phyloP scores from a whole-genome alignment of 2,797 vertebrate species.

The Petrocephalus sullivani region DNA sequence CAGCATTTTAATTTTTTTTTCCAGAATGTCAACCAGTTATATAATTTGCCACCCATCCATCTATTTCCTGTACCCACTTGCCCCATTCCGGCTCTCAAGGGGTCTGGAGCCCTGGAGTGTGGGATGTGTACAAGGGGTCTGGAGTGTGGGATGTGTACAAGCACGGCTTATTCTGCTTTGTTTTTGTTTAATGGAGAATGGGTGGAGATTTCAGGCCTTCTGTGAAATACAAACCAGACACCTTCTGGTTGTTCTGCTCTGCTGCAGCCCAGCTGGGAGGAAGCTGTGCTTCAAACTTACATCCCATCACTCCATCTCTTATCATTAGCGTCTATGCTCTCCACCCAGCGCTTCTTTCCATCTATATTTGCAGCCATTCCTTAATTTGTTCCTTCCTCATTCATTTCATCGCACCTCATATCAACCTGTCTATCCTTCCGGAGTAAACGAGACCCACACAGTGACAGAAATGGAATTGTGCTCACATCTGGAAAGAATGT shows the following conservation, averaged over 20 bases:
- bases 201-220: slow-evolving; percentile 9
- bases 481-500: slow-evolving; percentile 11
- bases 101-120: neutral
- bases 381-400: neutral
- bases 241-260: slow-evolving; percentile 21
- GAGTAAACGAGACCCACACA: neutral
- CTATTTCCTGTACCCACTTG: neutral
- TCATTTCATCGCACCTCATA: slow-evolving; percentile 8
- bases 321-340: neutral
- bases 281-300: slow-evolving; percentile 11
- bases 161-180: neutral
- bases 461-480: neutral
- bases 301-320: neutral
- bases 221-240: slow-evolving; percentile 17
- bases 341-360: neutral
- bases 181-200: neutral
- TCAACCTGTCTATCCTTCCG: slow-evolving; percentile 14
- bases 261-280: slow-evolving; percentile 24
- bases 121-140: neutral
- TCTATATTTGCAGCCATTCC: neutral
- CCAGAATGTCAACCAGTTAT: neutral
- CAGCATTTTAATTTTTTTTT: neutral
- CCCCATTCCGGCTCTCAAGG: neutral
- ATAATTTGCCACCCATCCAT: neutral
- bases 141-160: neutral